Base-by-base conservation (phyloP, 2,113 vertebrate species). In the Esox niger region DNA sequence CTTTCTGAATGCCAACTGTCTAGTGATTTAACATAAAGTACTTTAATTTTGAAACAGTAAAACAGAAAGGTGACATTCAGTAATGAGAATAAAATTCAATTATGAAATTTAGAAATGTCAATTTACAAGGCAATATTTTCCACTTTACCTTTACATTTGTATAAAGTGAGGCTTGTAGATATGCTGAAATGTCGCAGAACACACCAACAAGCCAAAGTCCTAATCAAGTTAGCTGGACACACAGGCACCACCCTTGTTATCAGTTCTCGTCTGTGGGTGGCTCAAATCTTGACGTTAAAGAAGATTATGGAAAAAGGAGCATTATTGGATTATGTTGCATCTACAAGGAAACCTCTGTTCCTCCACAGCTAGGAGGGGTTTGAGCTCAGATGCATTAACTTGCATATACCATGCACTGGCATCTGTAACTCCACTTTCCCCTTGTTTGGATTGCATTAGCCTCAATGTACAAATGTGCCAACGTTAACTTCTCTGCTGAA, bases 261-360 rank as follows among this genome's bases (percentile, higher is more conserved):
- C 57, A 54, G 66, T 70, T n/a, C n/a, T 52, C 47, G n/a, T 54
- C 52, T 68, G 70, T 64, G 74, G 68, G 74, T 62, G 72, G 63
- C 68, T 64, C 47, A 67, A 76, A 54, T 54, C 54, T 57, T 62
- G 38, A 66, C 62, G 75, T 69, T 54, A 68, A 79, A 77, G 77
- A 71, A 77, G 63, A 68, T 84, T 74, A 80, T 76, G 74, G 74
- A 60, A 65, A 67, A 72, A 78, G 35, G 46, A 61, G 17, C 30
- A 27, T 78, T 80, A 82, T 72, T 78, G 57, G 69, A 74, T 84
- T 72, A 78, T 8, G 49, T n/a, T 71, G 64, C 35, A 47, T 29
- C 49, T 69, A 68, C 46, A 68, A 74, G 64, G 66, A 56, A 58
- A 62, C 46, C 59, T 59, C 26, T 62, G 62, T 73, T 66, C 49